phyloP scores from a whole-genome alignment of 35 echinoderm and acorn worm genomes.

The Nesometra sesokonis region DNA sequence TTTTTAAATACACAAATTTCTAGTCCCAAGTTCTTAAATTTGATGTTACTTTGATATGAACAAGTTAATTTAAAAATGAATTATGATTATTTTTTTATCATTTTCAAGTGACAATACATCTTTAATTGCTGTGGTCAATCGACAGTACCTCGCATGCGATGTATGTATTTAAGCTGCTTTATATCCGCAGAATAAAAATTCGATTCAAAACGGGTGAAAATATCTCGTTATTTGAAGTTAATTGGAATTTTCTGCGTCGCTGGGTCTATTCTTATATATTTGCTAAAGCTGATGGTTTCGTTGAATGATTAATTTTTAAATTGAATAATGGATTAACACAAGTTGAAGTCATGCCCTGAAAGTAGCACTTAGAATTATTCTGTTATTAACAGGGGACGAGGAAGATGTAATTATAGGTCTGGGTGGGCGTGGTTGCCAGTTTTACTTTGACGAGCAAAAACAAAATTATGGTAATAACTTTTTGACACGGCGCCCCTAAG shows the following conservation, averaged over 20 bases:
- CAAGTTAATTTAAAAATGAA: too few relatives aligned
- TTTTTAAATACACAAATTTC: too few relatives aligned
- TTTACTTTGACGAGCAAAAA: too few relatives aligned
- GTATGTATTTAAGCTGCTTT: not conserved
- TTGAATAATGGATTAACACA: not conserved
- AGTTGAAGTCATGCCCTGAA: not conserved
- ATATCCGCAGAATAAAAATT: not conserved
- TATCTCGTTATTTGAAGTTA: conserved; percentile 1
- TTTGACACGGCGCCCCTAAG: too few relatives aligned
- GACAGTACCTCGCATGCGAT: not conserved
- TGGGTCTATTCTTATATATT: not conserved
- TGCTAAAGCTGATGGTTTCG: not conserved
- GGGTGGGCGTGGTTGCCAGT: too few relatives aligned
- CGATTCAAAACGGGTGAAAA: not conserved
- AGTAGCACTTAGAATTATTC: not conserved
- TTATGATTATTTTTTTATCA: too few relatives aligned
- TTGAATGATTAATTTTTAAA: not conserved
- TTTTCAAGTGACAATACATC: too few relatives aligned
- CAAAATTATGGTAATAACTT: too few relatives aligned
- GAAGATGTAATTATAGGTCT: too few relatives aligned
- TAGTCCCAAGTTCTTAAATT: too few relatives aligned
- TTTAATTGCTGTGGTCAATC: not conserved
- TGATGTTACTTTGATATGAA: too few relatives aligned
- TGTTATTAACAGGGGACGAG: too few relatives aligned
- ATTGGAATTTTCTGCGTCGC: not conserved